Evolutionary conservation across 2,113 vertebrate species (phyloP), one percentile per base, ranked within the genome.

Genomic region (Thermophis baileyi): DNA sequence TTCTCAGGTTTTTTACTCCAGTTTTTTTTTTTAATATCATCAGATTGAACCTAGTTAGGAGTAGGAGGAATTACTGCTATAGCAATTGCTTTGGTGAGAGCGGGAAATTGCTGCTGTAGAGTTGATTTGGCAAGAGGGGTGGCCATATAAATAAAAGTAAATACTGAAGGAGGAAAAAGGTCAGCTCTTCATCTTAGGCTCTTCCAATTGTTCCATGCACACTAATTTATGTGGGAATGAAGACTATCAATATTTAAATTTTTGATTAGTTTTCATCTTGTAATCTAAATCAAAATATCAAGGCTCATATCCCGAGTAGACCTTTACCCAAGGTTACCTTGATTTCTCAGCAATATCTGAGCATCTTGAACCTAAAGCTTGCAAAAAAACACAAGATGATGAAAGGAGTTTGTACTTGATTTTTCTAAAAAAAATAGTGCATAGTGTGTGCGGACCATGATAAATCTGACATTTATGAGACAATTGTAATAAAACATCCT

Each of bases 371-470:
- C 4, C 35, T 55, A 47, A 91, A 46, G 51, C 87, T 90, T 89
- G 90, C 90, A 94, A 93, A 11, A 95, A 93, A 92, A 91, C 88
- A 57, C 54, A 1, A 85, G 44, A 93, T 93, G 81, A 92, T 92
- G 30, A 88, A 95, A 90, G 94, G 18, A 93, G 18, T 3, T 54
- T 50, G 18, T 35, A 24, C 22, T 91, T 86, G 54, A 46, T 91
- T 85, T 46, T 91, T 46, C 51, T 86, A 25, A 91, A 40, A 49
- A 30, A 40, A 55, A 47, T 14, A 91, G 40, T 3, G 8, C 24
- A 86, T 55, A 16, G 20, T 87, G 30, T 30, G 16, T 63, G 11
- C 20, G 50, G 49, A 87, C 47, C 16, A 87, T 91, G 9, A 53
- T 69, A 81, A 50, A 30, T 51, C 4, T 25, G 55, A 55, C 5